Evolutionary conservation across 2,888 invertebrate species (phyloP).

Genomic region (Clusia tigrina): DNA sequence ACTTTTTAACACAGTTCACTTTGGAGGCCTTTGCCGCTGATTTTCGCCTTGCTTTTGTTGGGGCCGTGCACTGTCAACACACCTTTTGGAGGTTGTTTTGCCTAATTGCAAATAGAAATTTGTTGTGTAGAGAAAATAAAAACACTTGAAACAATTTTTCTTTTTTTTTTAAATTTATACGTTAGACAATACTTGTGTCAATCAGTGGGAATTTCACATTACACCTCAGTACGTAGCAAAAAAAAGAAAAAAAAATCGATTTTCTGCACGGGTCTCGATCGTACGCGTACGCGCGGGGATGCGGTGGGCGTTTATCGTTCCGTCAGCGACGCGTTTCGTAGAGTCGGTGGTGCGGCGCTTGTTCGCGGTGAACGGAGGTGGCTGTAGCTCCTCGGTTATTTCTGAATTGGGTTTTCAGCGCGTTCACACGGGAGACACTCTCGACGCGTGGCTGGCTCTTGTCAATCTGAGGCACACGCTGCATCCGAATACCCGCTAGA

Average conservation of each 20-base stretch:
- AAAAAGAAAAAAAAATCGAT: slow-evolving; percentile 53
- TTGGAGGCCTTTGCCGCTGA: not conserved
- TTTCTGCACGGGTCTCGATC: slow-evolving; percentile 56
- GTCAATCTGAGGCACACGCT: slow-evolving; percentile 48
- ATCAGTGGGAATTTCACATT: slow-evolving; percentile 37
- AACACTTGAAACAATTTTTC: not conserved
- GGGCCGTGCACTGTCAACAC: not conserved
- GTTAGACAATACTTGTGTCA: slow-evolving; percentile 20
- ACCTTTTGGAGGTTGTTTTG: not conserved
- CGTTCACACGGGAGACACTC: slow-evolving; percentile 42
- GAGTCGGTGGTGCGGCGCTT: slow-evolving; percentile 2
- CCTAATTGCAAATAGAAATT: not conserved
- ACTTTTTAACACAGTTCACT: not conserved
- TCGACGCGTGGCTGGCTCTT: slow-evolving; percentile 51
- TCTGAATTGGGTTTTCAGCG: not conserved
- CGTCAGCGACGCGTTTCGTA: not conserved
- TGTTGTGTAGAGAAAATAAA: not conserved
- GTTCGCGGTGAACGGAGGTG: slow-evolving; percentile 32
- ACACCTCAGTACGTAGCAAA: slow-evolving; percentile 14
- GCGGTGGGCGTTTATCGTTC: slow-evolving; percentile 47
- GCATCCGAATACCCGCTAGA: slow-evolving; percentile 34
- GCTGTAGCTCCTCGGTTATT: slow-evolving; percentile 22
- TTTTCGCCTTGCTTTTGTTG: not conserved
- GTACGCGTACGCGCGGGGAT: slow-evolving; percentile 29
- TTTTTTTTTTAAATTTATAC: slow-evolving; percentile 2